Percentiles rank a stretch among this genome's conserved stretches.
Conservation (phyloP, 2,888 invertebrate genomes). For the Horisme vitalbata region DNA sequence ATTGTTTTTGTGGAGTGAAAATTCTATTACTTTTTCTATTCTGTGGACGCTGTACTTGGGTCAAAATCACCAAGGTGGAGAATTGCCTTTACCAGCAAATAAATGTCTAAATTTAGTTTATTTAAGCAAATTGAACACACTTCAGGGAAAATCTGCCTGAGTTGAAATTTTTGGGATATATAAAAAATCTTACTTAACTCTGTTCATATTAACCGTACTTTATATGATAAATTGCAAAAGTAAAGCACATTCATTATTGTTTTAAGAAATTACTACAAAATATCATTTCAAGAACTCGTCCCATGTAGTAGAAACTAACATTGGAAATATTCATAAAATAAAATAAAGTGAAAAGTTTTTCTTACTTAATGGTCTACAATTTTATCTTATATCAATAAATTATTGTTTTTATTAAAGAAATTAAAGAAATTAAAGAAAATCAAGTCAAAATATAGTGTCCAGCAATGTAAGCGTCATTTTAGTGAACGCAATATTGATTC, state of each 20-base stretch:
- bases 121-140: background rate
- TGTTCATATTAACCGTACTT: background rate
- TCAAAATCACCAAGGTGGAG: too few relatives aligned
- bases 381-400: background rate
- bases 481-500: conserved; percentile 1
- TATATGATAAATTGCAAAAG: background rate
- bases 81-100: background rate
- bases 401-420: background rate
- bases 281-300: conserved; percentile 4
- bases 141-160: too few relatives aligned
- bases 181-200: background rate
- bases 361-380: background rate
- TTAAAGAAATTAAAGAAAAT: background rate
- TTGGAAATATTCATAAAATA: background rate
- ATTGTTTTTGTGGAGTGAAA: too few relatives aligned
- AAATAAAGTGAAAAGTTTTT: conserved; percentile 1
- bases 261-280: conserved; percentile 1
- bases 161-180: too few relatives aligned
- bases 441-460: background rate
- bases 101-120: background rate
- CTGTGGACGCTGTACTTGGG: too few relatives aligned
- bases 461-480: conserved; percentile 1
- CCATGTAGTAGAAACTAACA: conserved; percentile 1
- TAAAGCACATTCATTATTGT: background rate
- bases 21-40: too few relatives aligned